These are phyloP conservation scores for Phaethon lepturus DNA, from an alignment of 2,113 vertebrate species.

Conservation along the genomic window DNA sequence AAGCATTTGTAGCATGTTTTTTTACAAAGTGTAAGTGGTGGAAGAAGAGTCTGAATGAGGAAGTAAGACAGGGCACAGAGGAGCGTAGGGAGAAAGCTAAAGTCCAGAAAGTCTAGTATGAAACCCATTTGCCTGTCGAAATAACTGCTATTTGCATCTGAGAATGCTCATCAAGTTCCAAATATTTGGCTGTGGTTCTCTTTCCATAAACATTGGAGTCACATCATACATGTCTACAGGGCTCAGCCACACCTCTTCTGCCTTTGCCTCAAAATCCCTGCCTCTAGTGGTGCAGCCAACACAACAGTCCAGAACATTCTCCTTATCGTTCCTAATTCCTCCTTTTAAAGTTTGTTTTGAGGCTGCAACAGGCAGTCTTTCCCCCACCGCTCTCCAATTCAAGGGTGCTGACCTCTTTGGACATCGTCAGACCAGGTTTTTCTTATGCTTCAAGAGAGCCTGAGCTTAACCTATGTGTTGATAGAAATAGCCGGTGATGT, in stretches of 20 bases:
- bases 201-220: slow-evolving; percentile 61
- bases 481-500: background rate
- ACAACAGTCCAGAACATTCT: background rate
- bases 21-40: background rate
- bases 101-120: background rate
- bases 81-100: background rate
- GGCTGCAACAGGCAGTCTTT: background rate
- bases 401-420: background rate
- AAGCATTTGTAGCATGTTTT: background rate
- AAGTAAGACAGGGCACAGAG: background rate
- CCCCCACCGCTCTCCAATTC: background rate
- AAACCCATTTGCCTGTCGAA: slow-evolving; percentile 7
- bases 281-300: slow-evolving; percentile 1
- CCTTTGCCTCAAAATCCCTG: slow-evolving; percentile 6
- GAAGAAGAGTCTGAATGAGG: background rate
- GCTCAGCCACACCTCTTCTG: slow-evolving; percentile 38
- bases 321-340: background rate
- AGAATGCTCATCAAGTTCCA: slow-evolving; percentile 46
- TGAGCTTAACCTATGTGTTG: background rate
- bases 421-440: background rate
- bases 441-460: background rate
- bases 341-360: background rate
- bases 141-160: slow-evolving; percentile 29
- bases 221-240: slow-evolving; percentile 31
- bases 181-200: background rate